Evolutionary conservation across 2,888 invertebrate species (phyloP).

Genomic region (Panopea generosa): DNA sequence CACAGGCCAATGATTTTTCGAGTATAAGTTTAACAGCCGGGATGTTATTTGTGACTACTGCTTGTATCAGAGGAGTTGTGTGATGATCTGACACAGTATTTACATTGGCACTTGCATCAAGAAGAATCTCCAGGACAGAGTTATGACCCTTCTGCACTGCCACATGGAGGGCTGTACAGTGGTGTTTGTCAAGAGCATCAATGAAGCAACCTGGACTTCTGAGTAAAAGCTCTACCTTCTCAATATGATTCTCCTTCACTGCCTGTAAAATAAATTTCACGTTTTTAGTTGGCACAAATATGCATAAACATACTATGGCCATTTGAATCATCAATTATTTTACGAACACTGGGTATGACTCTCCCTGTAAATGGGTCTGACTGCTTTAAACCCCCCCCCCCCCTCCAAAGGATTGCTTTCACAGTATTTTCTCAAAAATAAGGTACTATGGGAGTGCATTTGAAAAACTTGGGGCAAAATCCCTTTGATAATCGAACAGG

Average conservation of each 20-base stretch:
- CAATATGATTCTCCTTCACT: constrained; percentile 8
- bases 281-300: neutral
- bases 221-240: constrained; percentile 18
- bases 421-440: too few relatives aligned
- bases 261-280: constrained; percentile 9
- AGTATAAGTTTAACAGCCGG: constrained; percentile 27
- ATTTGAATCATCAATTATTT: too few relatives aligned
- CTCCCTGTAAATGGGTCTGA: too few relatives aligned
- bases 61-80: constrained; percentile 33
- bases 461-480: too few relatives aligned
- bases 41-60: constrained; percentile 15
- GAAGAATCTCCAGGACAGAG: constrained; percentile 6
- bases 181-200: constrained; percentile 7
- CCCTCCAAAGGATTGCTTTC: too few relatives aligned
- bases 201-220: constrained; percentile 10
- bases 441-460: too few relatives aligned
- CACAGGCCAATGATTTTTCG: neutral
- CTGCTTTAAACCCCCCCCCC: too few relatives aligned
- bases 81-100: constrained; percentile 20
- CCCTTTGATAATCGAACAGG: too few relatives aligned
- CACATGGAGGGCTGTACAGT: constrained; percentile 16
- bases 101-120: constrained; percentile 6
- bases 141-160: constrained; percentile 24
- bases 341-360: too few relatives aligned
- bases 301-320: neutral